Evolutionary conservation across 1,140 invertebrate genomes (phyloP).

Genomic region (Akabosia matsudoensis): DNA sequence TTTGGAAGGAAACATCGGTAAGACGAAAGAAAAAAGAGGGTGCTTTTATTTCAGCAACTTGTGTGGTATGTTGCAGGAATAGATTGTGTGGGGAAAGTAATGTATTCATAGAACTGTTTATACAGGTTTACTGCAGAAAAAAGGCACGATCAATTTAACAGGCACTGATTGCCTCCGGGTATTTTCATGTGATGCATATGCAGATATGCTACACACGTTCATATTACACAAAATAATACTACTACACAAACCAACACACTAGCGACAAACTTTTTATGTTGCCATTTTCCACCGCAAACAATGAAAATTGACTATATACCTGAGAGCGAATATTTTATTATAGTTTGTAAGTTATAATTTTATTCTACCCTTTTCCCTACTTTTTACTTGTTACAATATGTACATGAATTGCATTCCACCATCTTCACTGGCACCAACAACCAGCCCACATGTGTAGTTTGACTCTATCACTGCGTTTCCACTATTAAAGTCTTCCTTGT

Average conservation of each 20-base stretch:
- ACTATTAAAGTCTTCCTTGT: background rate
- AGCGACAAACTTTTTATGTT: background rate
- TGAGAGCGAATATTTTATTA: background rate
- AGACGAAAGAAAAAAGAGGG: too few species aligned
- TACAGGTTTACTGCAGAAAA: background rate
- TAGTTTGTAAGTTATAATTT: too few species aligned
- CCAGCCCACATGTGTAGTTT: background rate
- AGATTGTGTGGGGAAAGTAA: background rate
- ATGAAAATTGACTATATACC: background rate
- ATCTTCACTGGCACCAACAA: background rate
- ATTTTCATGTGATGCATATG: constrained; percentile 19
- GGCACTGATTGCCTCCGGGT: background rate
- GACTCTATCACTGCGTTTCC: background rate
- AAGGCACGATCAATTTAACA: constrained; percentile 9
- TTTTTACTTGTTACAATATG: background rate
- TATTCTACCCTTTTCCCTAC: background rate
- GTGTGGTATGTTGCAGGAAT: background rate
- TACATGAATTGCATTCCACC: background rate
- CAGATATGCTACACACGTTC: background rate
- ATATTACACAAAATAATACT: background rate
- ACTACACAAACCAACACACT: background rate
- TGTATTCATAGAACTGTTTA: background rate
- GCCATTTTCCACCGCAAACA: background rate
- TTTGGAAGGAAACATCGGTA: too few species aligned
- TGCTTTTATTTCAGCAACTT: too few species aligned